Percentiles rank a stretch among this genome's conserved stretches.
Conservation (phyloP, 2,113 vertebrate genomes). For the Eptesicus fuscus region DNA sequence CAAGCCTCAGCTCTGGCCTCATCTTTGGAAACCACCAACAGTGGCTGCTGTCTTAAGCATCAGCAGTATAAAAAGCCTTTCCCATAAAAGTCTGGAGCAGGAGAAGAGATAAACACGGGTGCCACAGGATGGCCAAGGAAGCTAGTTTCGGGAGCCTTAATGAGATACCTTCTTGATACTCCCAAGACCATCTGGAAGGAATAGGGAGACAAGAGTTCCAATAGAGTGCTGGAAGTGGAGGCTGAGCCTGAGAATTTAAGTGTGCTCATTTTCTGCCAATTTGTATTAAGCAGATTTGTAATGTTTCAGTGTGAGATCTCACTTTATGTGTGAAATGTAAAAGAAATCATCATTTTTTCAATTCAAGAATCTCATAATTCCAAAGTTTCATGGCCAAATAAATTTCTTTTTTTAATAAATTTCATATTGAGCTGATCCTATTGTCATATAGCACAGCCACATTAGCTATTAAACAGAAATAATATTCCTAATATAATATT, state of each 20-base stretch:
- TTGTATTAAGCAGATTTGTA: background rate
- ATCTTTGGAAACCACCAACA: background rate
- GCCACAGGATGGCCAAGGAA: background rate
- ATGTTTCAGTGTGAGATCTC: background rate
- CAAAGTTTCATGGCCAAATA: constrained; percentile 20
- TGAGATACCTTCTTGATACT: background rate
- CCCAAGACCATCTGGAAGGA: background rate
- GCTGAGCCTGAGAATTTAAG: background rate
- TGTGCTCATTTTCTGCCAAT: constrained; percentile 7
- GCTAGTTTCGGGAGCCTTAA: background rate
- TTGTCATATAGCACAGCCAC: background rate
- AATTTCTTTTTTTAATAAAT: constrained; percentile 18
- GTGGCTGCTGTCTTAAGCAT: background rate
- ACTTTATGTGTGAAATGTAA: background rate
- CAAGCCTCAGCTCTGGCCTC: background rate
- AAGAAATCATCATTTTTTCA: constrained; percentile 16
- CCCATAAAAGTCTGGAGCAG: background rate
- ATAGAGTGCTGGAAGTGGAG: background rate
- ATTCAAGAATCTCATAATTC: background rate
- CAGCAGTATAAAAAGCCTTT: background rate
- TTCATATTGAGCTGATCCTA: background rate
- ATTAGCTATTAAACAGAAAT: constrained; percentile 5
- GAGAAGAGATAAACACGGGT: background rate
- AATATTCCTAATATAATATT: background rate
- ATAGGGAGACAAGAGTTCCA: background rate